Evolutionary conservation across 2,888 invertebrate species (phyloP).

Genomic region (Ormyrus rosae): DNA sequence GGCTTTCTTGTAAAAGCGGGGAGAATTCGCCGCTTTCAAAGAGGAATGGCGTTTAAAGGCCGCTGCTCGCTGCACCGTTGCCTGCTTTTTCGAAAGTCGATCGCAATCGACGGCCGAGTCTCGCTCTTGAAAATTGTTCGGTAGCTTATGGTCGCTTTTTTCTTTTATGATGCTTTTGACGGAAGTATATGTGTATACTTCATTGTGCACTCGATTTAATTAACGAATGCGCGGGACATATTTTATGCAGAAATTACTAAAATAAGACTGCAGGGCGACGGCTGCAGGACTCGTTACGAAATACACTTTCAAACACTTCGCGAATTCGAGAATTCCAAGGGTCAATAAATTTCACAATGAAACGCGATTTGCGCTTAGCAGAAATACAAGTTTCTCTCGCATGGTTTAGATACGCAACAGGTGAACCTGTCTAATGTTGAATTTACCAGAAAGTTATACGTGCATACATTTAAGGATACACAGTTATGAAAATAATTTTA

Average conservation of each 20-base stretch:
- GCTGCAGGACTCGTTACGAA: conserved; percentile 72
- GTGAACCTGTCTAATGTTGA: conserved; percentile 29
- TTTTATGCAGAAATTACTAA: conserved; percentile 23
- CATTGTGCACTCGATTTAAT: conserved; percentile 4
- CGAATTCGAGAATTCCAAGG: conserved; percentile 18
- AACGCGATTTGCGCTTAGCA: conserved; percentile 13
- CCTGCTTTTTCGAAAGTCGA: too few species aligned
- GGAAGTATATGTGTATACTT: too few species aligned
- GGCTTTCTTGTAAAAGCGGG: too few species aligned
- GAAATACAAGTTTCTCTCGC: conserved; percentile 6
- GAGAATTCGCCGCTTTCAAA: too few species aligned
- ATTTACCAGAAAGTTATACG: not conserved
- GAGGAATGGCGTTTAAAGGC: too few species aligned
- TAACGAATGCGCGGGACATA: conserved; percentile 4
- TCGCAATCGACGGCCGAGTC: too few species aligned
- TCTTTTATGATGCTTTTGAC: too few species aligned
- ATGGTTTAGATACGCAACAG: conserved; percentile 41
- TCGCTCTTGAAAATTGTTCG: too few species aligned
- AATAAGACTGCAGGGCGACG: conserved; percentile 58
- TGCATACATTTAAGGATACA: not conserved
- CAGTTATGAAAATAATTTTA: too few species aligned
- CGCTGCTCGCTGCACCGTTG: too few species aligned
- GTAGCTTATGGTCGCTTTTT: too few species aligned
- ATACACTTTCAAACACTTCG: conserved; percentile 61
- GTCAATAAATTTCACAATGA: conserved; percentile 37